Evolutionary conservation across 2,888 invertebrate genomes (phyloP).

Genomic region (Tholera decimalis): DNA sequence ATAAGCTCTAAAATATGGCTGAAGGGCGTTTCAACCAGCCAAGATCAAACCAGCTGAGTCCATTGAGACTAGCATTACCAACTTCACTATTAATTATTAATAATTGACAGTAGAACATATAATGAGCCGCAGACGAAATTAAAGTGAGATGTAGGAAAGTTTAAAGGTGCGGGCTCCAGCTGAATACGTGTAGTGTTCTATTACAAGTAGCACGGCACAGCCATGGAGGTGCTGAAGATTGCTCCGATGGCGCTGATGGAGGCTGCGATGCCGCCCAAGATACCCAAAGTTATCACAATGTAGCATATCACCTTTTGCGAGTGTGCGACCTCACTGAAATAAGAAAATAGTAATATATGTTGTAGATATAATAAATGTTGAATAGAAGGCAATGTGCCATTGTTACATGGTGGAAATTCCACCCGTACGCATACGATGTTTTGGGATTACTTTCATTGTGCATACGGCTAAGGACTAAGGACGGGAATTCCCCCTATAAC

Average conservation of each 20-base stretch:
- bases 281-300: slow-evolving; percentile 92
- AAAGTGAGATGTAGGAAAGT: background rate
- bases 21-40: too few species aligned
- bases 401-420: too few species aligned
- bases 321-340: slow-evolving; percentile 90
- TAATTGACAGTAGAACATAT: background rate
- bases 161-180: slow-evolving; percentile 1
- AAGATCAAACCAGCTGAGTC: background rate
- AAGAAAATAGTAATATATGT: slow-evolving; percentile 3
- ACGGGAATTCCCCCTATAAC: too few species aligned
- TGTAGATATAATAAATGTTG: too few species aligned
- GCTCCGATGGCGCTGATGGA: slow-evolving; percentile 92
- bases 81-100: too few species aligned
- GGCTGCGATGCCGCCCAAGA: slow-evolving; percentile 91
- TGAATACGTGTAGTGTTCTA: slow-evolving; percentile 41
- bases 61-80: background rate
- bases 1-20: background rate
- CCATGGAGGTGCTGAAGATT: slow-evolving; percentile 88
- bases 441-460: too few species aligned
- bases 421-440: too few species aligned
- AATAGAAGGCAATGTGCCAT: background rate
- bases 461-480: too few species aligned
- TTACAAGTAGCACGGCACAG: slow-evolving; percentile 82
- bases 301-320: slow-evolving; percentile 92
- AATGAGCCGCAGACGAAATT: background rate